Evolutionary conservation across 1,140 invertebrate genomes (phyloP).

Genomic region (Drosophila tristis): DNA sequence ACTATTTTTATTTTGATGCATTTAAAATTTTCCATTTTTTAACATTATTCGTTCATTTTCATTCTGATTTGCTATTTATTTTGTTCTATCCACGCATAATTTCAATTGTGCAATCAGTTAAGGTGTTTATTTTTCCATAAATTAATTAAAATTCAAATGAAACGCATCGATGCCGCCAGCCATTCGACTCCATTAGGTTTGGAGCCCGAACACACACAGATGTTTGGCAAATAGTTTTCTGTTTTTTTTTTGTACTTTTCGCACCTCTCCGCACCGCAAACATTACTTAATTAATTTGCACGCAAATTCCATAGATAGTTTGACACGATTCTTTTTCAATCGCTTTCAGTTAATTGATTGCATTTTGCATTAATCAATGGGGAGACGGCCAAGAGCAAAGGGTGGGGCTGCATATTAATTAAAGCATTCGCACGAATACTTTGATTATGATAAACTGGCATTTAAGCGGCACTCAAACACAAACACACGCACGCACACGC

Average conservation of each 20-base stretch:
- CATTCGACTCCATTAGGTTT: too few species aligned
- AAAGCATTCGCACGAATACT: constrained; percentile 50
- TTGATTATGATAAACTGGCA: constrained; percentile 49
- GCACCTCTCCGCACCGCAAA: constrained; percentile 20
- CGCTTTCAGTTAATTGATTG: constrained; percentile 53
- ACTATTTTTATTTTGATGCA: too few species aligned
- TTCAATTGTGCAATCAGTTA: too few species aligned
- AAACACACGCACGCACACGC: constrained; percentile 30
- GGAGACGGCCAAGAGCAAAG: background rate
- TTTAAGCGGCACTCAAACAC: constrained; percentile 42
- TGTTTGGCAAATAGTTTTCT: constrained; percentile 24
- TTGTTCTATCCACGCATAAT: too few species aligned
- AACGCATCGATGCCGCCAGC: background rate
- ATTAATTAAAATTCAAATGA: background rate
- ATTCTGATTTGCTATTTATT: too few species aligned
- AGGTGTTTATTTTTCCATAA: background rate
- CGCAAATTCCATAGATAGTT: constrained; percentile 39
- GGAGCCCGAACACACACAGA: background rate
- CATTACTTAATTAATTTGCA: constrained; percentile 33
- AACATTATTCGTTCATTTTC: too few species aligned
- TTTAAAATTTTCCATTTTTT: too few species aligned
- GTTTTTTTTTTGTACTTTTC: constrained; percentile 7
- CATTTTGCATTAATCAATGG: constrained; percentile 60
- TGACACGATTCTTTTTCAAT: constrained; percentile 29
- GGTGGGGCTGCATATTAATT: constrained; percentile 53